Base-by-base conservation (phyloP, 2,113 vertebrate species). In the Sapayoa aenigma region DNA sequence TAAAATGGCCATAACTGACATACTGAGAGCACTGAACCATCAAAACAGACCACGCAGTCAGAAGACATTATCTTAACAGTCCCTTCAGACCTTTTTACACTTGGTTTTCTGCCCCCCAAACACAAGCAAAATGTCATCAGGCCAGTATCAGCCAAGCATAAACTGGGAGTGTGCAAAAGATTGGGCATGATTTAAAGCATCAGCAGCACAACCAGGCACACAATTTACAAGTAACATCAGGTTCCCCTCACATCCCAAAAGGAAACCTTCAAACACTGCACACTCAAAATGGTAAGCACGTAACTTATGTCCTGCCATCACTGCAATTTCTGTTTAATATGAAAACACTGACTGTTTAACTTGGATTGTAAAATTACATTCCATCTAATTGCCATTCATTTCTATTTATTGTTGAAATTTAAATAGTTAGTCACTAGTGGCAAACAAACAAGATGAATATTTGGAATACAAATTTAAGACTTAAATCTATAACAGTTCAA, bases 1-100 rank as follows among this genome's bases (percentile, higher is more conserved):
- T 86, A 97, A 98, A 97, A 96, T 75, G 89, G 87, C 80, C 94
- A 94, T 83, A 78, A 94, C 89, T 78, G 90, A 93, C 75, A 96
- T n/a, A 30, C 28, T 6, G 59, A 87, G 79, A 95, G 67, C 89
- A 91, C 55, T 47, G 79, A 97, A 87, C 74, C 92, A 91, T 95
- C 93, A 92, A 94, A 92, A 95, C 71, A 97, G 74, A 97, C 60
- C 80, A 85, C 14, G 59, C 90, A 95, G 92, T 92, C 87, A 97
- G 89, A 97, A 96, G 84, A 65, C 82, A 94, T 81, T 97, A 87
- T 55, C 84, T 83, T 69, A 63, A 5, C 58, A 96, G 89, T 42
- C 94, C 41, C 52, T 93, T 92, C 75, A 94, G 77, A 92, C 49
- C 52, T 91, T 91, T 93, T 84, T 66, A 80, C 63, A 90, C 68